Evolutionary conservation across 1,140 invertebrate genomes (phyloP).

Genomic region (Rhyzopertha dominica): DNA sequence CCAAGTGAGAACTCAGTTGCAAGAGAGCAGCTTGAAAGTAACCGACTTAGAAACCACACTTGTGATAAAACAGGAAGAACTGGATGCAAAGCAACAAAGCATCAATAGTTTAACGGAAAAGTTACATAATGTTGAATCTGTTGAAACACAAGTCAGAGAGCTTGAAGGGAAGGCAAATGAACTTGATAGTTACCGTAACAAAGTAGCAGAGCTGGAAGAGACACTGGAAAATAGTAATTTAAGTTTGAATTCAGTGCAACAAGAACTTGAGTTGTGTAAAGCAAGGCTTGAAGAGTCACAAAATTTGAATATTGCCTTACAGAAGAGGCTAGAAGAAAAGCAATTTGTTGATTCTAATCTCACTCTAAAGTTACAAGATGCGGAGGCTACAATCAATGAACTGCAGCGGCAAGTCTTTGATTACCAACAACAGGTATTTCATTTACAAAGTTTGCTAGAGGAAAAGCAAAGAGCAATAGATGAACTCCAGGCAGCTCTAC

Average conservation of each 20-base stretch:
- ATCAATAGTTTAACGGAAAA: too few species aligned
- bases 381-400: slow-evolving; percentile 15
- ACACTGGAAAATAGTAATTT: too few species aligned
- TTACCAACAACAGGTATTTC: slow-evolving; percentile 17
- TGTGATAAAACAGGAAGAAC: too few species aligned
- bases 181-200: too few species aligned
- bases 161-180: too few species aligned
- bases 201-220: too few species aligned
- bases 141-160: too few species aligned
- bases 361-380: slow-evolving; percentile 6
- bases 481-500: too few species aligned
- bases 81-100: too few species aligned
- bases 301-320: slow-evolving; percentile 6
- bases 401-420: slow-evolving; percentile 21
- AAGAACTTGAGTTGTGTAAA: slow-evolving; percentile 12
- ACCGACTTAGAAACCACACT: slow-evolving; percentile 23
- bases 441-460: slow-evolving; percentile 12
- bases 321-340: slow-evolving; percentile 19
- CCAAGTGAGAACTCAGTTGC: slow-evolving; percentile 10
- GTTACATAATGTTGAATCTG: too few species aligned
- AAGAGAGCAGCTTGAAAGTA: slow-evolving; percentile 10
- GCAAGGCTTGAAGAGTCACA: slow-evolving; percentile 16
- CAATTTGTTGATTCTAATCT: slow-evolving; percentile 15
- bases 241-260: too few species aligned
- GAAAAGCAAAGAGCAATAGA: slow-evolving; percentile 28